Evolutionary conservation across 2,113 vertebrate species (phyloP), one percentile per base, ranked within the genome.

Genomic region (Morone saxatilis): DNA sequence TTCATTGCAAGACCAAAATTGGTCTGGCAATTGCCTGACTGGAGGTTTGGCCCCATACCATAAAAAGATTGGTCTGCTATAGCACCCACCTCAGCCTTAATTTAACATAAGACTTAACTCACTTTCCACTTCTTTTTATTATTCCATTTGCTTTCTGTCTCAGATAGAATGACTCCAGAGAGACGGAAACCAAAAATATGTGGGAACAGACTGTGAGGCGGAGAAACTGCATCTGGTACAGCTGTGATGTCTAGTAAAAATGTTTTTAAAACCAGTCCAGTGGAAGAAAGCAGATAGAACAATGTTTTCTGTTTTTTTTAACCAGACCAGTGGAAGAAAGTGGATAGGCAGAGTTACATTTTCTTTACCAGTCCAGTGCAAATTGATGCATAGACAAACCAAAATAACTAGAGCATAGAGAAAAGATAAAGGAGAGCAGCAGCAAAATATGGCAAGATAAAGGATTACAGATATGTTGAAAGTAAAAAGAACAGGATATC

Each of bases 381-480:
- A 74, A 47, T 73, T 72, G 57, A 9, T 84, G 79, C 66, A 83
- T 66, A 79, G 70, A 89, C n/a, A 74, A 16, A 84, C 63, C n/a
- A 67, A 79, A 59, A 53, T 56, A 71, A 80, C 9, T 59, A 57
- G 14, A 65, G 83, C 45, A 62, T 56, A 48, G 47, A 85, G 17
- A 69, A 56, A n/a, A 43, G 31, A 73, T 57, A 76, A 51, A 80
- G 5, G 6, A 20, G 17, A 68, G 22, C 38, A 45, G 25, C 50
- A 11, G 14, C 7, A 83, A 78, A 75, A 47, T 70, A 70, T 65
- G 20, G 31, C 69, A 63, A 78, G 61, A 71, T 59, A 81, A 72
- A 41, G 19, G 6, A 68, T 53, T 25, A 51, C 11, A 76, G 25
- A 61, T 31, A 72, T 17, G 50, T 17, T 50, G 4, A 8, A 78